These are phyloP conservation scores for Eupithecia tripunctaria DNA, from an alignment of 2,888 invertebrate species.

Conservation along the genomic window DNA sequence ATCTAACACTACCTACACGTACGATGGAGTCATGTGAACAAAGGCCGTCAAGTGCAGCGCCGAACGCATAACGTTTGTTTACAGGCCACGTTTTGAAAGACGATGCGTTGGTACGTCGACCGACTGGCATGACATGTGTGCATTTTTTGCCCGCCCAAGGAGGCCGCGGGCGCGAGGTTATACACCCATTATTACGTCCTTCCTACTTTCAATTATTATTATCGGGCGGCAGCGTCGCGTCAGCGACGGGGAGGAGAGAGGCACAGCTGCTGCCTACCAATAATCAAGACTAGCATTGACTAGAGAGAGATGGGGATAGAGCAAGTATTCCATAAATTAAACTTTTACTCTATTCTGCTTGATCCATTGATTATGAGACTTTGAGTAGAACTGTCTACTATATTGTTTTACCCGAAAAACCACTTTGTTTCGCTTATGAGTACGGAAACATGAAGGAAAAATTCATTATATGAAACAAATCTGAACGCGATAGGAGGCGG, in stretches of 20 bases:
- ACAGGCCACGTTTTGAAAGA: conserved; percentile 62
- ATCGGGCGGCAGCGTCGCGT: conserved; percentile 82
- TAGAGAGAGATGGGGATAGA: conserved; percentile 73
- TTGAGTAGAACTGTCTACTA: not conserved
- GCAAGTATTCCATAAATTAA: conserved; percentile 47
- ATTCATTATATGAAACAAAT: conserved; percentile 57
- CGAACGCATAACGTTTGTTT: conserved; percentile 70
- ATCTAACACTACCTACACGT: conserved; percentile 50
- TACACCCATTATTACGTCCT: conserved; percentile 85
- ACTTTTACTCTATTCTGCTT: conserved; percentile 24
- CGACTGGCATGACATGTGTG: conserved; percentile 77
- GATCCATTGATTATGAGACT: not conserved
- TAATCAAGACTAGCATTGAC: conserved; percentile 80
- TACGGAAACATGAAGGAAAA: conserved; percentile 43
- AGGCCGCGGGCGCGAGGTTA: conserved; percentile 85
- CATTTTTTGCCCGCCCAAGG: conserved; percentile 85
- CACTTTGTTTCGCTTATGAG: conserved; percentile 7
- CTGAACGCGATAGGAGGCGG: conserved; percentile 83
- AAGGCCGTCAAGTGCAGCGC: conserved; percentile 59
- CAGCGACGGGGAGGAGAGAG: conserved; percentile 84
- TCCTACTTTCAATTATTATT: conserved; percentile 85
- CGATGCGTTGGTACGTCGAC: conserved; percentile 63
- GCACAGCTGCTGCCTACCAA: conserved; percentile 86
- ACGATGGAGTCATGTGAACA: conserved; percentile 64
- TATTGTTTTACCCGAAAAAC: not conserved